Base-by-base conservation (phyloP, 1,140 invertebrate species). In the Asbolus verrucosus region DNA sequence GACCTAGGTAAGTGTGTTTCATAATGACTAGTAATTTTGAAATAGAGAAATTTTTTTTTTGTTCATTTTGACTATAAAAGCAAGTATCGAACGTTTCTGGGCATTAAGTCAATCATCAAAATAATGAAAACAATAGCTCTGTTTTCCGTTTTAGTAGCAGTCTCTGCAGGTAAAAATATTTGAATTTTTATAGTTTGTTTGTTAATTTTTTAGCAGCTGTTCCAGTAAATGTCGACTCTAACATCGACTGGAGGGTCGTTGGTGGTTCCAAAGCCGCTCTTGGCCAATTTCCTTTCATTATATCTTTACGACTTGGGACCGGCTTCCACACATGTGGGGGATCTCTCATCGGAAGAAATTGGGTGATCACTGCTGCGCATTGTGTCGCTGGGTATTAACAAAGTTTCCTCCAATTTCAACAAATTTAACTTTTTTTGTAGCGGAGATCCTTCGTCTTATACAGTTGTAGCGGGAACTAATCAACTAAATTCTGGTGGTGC, bases 351-450 rank as follows among this genome's bases (percentile, higher is more conserved):
- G 83, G 83, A 24, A 79, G 83, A 65, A 79, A 81, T 16, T 85
- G 84, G 77, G 75, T 88, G 1, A 69, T 88, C 11, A 88, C 87
- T 9, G 87, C 87, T 9, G 87, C 87, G 14, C 87, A 88, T 75
- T 88, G 87, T 76, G 83, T 87, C 24, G 73, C 77, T 39, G 65
- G 70, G 39, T 66, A 54, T 39, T n/a, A 3, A 11, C 9, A 14
- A 14, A 9, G 14, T 16, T 33, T 15, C 14, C 31, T 8, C 33
- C 33, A 2, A 36, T 15, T 62, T 38, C 15, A n/a, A n/a, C n/a
- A n/a, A n/a, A n/a, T n/a, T n/a, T n/a, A n/a, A n/a, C n/a, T n/a
- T 27, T 27, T 54, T 27, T 54, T 31, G 8, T 8, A 54, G 46
- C 4, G 9, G 14, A 1, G 4, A n/a, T 5, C 19, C 21, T 8